Evolutionary conservation across 2,113 vertebrate species (phyloP).

Genomic region (Podilymbus podiceps): DNA sequence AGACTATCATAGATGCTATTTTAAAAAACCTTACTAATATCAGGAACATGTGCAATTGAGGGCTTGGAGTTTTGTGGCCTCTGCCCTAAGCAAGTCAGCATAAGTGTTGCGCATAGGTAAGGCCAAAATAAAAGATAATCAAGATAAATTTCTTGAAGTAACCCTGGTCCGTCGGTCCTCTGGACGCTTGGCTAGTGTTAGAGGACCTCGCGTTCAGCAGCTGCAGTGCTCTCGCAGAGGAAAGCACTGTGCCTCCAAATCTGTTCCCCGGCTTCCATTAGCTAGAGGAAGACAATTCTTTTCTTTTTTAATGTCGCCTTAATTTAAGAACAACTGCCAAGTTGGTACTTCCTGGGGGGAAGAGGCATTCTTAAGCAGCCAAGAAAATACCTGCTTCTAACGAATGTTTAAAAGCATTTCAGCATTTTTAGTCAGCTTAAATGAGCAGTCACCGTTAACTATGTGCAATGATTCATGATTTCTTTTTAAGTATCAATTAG

Average conservation of each 20-base stretch:
- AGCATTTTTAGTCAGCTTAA: neutral
- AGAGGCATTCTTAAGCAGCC: neutral
- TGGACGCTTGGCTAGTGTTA: neutral
- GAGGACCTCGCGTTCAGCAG: neutral
- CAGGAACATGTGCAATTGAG: neutral
- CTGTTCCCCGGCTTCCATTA: rapidly evolving
- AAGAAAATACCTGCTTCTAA: neutral
- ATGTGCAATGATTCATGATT: neutral
- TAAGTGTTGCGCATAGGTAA: neutral
- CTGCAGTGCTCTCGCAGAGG: neutral
- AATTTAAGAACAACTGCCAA: neutral
- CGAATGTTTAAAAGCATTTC: neutral
- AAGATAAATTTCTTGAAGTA: neutral
- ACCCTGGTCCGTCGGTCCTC: neutral
- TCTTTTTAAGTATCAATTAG: neutral
- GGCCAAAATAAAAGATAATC: neutral
- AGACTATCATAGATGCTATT: neutral
- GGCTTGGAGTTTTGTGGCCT: neutral
- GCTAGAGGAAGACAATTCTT: neutral
- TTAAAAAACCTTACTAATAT: neutral
- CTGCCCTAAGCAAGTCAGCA: neutral
- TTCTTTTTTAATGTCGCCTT: neutral
- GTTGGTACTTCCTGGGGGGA: neutral
- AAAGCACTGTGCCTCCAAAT: neutral
- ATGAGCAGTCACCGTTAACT: neutral